Base-by-base conservation (phyloP, 2,113 vertebrate genomes). In the Syrrhaptes paradoxus region DNA sequence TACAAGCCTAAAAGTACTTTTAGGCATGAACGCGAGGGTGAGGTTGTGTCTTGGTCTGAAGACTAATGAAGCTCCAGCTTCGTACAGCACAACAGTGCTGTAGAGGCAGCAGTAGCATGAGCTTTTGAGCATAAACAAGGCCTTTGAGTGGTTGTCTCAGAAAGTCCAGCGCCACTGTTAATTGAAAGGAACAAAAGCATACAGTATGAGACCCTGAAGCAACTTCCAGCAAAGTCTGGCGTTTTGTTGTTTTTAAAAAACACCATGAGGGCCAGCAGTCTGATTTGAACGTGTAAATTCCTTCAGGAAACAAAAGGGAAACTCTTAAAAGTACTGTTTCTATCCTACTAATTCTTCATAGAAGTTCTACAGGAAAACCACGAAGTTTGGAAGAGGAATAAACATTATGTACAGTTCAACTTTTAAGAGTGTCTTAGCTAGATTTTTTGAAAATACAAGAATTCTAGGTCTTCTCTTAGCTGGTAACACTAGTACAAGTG, bases 51-150 rank as follows among this genome's bases (percentile, higher is more conserved):
- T 71, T 25, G 2, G 3, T 0, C 0, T 43, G 66, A 7, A n/a
- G 82, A 20, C 29, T 17, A 1, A 16, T 1, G 63, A 21, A 54
- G 78, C 29, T 41, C 61, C 46, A 48, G 73, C 20, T 43, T 55
- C 1, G 2, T 17, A 6, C 11, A 0, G 1, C 17, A 0, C 18
- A 6, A 0, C 7, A 10, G 4, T 1, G 11, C 62, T 63, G 3
- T 8, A 54, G 82, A 71, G 73, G 57, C 70, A 71, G 61, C 1
- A 10, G 13, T 12, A 65, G 46, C 43, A 0, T 10, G 70, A 70
- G 58, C 34, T 87, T 43, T n/a, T 0, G 46, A 13, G 28, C 25
- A 11, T 22, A 8, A 61, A 45, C 71, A 31, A 46, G 82, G 58
- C 85, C 67, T 54, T 73, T 9, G 61, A 67, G 57, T 5, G 41